Percentiles rank a stretch among this genome's conserved stretches.
phyloP scores from a whole-genome alignment of 1,140 invertebrate species.

The Sycophila sp. region DNA sequence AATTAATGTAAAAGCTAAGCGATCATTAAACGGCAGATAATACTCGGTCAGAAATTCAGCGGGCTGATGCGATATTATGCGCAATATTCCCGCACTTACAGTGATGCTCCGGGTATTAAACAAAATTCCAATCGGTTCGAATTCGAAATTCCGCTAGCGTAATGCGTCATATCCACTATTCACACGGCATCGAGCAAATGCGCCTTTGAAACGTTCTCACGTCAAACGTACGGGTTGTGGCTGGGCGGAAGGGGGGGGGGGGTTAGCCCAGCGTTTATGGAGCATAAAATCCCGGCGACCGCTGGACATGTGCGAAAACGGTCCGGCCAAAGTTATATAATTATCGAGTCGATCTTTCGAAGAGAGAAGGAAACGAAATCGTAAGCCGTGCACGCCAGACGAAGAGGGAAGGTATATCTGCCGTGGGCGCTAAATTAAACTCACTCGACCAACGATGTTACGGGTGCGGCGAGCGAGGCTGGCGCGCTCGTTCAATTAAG shows the following conservation, averaged over 20 bases:
- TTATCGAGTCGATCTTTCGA: neutral
- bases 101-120: no score
- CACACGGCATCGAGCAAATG: conserved; percentile 2
- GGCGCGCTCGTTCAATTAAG: conserved; percentile 12
- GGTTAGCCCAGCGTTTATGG: no score
- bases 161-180: conserved; percentile 1
- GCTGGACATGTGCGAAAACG: neutral
- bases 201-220: neutral
- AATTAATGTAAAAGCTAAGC: no score
- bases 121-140: neutral
- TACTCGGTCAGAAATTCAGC: no score
- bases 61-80: no score
- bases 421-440: conserved; percentile 23
- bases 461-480: neutral
- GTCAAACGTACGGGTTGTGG: no score
- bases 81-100: no score
- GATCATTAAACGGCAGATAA: no score
- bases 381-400: conserved; percentile 6
- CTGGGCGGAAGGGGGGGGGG: no score
- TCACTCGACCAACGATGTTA: conserved; percentile 24
- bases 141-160: neutral
- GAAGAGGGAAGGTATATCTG: conserved; percentile 5
- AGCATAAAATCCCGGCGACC: no score
- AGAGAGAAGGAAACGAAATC: conserved; percentile 2
- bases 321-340: neutral